Evolutionary conservation across 2,113 vertebrate genomes (phyloP).

Genomic region (Menura novaehollandiae): DNA sequence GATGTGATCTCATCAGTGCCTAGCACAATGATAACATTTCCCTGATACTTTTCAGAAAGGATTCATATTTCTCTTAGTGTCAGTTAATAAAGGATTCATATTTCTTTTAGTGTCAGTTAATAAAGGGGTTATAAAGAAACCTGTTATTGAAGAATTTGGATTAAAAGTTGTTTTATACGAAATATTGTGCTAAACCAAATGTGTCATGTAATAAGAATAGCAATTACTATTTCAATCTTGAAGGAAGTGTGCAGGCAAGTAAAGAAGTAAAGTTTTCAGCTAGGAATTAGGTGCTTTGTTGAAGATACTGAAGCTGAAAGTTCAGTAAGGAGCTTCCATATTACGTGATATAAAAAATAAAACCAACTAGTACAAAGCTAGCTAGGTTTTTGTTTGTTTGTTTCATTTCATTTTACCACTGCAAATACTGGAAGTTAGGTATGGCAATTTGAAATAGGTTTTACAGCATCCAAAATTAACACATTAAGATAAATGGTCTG

Average conservation of each 20-base stretch:
- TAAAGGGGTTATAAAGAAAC: neutral
- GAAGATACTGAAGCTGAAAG: neutral
- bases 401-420: neutral
- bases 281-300: neutral
- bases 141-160: neutral
- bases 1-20: neutral
- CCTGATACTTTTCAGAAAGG: neutral
- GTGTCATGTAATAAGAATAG: neutral
- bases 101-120: neutral
- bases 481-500: neutral
- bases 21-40: neutral
- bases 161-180: neutral
- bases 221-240: neutral
- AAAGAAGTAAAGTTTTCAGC: neutral
- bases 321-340: neutral
- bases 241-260: neutral
- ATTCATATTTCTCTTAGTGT: neutral
- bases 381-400: neutral
- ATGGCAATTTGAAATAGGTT: neutral
- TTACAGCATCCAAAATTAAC: neutral
- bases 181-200: neutral
- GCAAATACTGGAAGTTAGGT: neutral
- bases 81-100: neutral
- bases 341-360: neutral
- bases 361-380: neutral